phyloP scores from a whole-genome alignment of 2,113 vertebrate genomes.

The Alligator sinensis region DNA sequence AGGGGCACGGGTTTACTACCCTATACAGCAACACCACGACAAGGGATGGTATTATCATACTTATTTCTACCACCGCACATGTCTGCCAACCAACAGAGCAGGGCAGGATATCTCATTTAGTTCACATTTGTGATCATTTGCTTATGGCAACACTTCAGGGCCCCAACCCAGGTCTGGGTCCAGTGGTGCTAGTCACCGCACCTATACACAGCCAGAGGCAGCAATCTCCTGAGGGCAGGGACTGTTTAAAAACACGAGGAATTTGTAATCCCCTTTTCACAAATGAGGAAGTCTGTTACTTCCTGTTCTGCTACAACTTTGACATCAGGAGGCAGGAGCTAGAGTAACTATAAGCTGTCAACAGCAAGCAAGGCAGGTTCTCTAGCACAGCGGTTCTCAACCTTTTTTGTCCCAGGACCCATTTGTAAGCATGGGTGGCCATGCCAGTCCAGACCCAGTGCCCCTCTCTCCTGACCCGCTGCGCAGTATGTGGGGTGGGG shows the following conservation, averaged over 20 bases:
- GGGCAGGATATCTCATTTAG: neutral
- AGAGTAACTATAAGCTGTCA: too few species aligned
- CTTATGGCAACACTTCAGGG: neutral
- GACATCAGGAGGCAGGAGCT: too few species aligned
- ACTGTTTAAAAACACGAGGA: neutral
- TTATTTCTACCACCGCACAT: neutral
- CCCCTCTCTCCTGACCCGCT: too few species aligned
- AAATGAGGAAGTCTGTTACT: neutral
- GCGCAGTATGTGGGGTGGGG: too few species aligned
- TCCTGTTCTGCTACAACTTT: neutral
- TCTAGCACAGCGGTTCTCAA: too few species aligned
- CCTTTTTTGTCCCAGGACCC: too few species aligned
- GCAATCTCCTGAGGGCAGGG: neutral
- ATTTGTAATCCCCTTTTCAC: neutral
- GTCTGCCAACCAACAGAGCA: neutral
- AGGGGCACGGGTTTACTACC: neutral
- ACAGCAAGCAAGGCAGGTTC: too few species aligned
- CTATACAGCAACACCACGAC: neutral
- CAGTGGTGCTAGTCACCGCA: neutral
- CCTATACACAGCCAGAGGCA: neutral
- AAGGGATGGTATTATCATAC: neutral
- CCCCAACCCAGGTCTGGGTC: neutral
- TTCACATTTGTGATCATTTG: too few species aligned
- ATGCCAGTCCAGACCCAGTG: too few species aligned
- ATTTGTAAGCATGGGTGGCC: too few species aligned